Base-by-base conservation (phyloP, 2,888 invertebrate species). In the Drosophila mettleri region DNA sequence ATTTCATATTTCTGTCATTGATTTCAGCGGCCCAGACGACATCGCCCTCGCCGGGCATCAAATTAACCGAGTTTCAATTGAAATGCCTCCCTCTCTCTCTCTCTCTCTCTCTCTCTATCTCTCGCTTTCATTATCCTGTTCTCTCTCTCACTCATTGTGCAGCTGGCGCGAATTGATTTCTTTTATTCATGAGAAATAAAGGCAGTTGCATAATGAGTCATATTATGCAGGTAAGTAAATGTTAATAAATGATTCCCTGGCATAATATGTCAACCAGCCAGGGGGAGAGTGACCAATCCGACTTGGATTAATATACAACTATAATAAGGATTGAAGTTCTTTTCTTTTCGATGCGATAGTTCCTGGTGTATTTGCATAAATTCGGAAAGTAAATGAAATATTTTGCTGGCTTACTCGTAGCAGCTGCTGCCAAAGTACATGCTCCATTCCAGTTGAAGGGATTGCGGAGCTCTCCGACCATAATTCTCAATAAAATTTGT, bases 1-100 rank as follows among this genome's bases (percentile, higher is more conserved):
- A 86, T 86, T 86, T 86, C 86, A 86, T 86, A 85, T 86, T 86
- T 85, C 85, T 86, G 83, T 83, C 85, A 86, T 79, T 86, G 86
- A 86, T 78, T 86, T 80, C 85, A 64, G 63, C 39, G 39, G 52
- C 48, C 65, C 58, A 69, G 57, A 58, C 61, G 27, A 33, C 52
- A 36, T 51, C 60, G 73, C 65, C 69, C 64, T 64, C 73, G 69
- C 52, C 49, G 57, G 58, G 57, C 74, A 58, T 75, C 72, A 75
- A 74, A 75, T 75, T 75, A 75, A 75, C 74, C 74, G 75, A 72
- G 55, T 59, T 75, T 64, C 74, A 64, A 68, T 74, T 74, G 71
- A 68, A 58, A 66, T 51, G 62, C 51, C 22, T 39, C 22, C 38
- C 34, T 12, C 38, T 41, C 54, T 22, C 31, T 12, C 7, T 16